Evolutionary conservation across 2,888 invertebrate genomes (phyloP).

Genomic region (Drosophila fulvimacula): DNA sequence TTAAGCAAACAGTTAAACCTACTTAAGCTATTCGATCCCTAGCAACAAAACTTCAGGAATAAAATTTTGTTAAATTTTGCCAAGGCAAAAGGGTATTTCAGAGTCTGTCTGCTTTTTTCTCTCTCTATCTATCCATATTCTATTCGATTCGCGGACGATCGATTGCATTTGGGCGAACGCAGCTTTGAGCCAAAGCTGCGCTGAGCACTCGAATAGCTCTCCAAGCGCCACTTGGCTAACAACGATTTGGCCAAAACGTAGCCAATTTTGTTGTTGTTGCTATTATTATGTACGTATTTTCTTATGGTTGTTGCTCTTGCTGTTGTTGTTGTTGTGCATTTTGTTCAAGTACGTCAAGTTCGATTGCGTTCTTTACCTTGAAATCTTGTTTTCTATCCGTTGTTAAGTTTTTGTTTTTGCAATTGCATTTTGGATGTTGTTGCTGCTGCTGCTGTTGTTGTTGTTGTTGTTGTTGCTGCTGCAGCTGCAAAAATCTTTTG

Average conservation of each 20-base stretch:
- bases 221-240: constrained; percentile 50
- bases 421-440: constrained; percentile 51
- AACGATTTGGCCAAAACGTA: constrained; percentile 65
- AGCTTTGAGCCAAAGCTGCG: constrained; percentile 28
- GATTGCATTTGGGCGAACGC: constrained; percentile 1
- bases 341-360: constrained; percentile 81
- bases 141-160: neutral
- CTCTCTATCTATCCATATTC: neutral
- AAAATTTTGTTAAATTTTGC: neutral
- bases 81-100: neutral
- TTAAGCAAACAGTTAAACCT: too few relatives aligned
- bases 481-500: constrained; percentile 78
- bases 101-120: neutral
- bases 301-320: constrained; percentile 25
- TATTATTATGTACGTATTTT: constrained; percentile 13
- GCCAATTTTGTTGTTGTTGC: constrained; percentile 63
- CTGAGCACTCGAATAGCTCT: constrained; percentile 33
- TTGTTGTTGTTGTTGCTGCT: constrained; percentile 35
- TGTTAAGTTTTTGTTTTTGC: constrained; percentile 61
- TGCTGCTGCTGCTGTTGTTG: constrained; percentile 25
- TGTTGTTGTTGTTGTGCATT: constrained; percentile 68
- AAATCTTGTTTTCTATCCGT: constrained; percentile 81
- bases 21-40: too few relatives aligned
- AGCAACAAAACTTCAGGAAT: neutral
- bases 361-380: constrained; percentile 81